Evolutionary conservation across 2,888 invertebrate species (phyloP).

Genomic region (Cryptocheilus praepositus): DNA sequence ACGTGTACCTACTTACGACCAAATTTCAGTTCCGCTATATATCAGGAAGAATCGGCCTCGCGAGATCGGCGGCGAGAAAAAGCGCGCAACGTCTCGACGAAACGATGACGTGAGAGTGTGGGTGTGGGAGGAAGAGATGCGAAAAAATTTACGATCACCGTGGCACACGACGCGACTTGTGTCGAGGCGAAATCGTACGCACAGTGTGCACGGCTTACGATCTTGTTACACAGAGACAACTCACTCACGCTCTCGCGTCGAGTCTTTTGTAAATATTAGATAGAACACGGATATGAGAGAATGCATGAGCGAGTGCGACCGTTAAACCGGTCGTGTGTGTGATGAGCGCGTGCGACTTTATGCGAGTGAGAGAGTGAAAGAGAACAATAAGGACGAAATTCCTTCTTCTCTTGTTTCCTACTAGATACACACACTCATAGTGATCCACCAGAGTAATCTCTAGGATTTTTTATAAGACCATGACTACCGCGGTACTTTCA

Average conservation of each 20-base stretch:
- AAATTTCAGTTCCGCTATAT: too few species aligned
- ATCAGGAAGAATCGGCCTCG: too few species aligned
- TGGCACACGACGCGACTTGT: too few species aligned
- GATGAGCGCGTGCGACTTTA: not conserved
- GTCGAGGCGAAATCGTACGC: too few species aligned
- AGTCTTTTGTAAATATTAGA: constrained; percentile 40
- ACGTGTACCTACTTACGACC: too few species aligned
- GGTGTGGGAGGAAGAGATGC: not conserved
- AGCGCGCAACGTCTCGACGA: not conserved
- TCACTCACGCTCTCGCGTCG: not conserved
- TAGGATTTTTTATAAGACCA: constrained; percentile 38
- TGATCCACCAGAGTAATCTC: constrained; percentile 9
- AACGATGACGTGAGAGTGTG: not conserved
- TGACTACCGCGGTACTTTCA: constrained; percentile 29
- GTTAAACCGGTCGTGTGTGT: not conserved
- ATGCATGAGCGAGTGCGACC: constrained; percentile 18
- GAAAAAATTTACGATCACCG: too few species aligned
- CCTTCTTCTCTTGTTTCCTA: constrained; percentile 29
- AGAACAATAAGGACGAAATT: constrained; percentile 11
- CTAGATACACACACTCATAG: constrained; percentile 20
- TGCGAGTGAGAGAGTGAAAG: not conserved
- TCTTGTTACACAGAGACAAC: too few species aligned
- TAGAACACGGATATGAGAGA: constrained; percentile 9
- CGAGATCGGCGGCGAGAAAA: not conserved
- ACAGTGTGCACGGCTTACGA: too few species aligned